Conservation (phyloP, 2,113 vertebrate species). For the Charadrius vociferus region DNA sequence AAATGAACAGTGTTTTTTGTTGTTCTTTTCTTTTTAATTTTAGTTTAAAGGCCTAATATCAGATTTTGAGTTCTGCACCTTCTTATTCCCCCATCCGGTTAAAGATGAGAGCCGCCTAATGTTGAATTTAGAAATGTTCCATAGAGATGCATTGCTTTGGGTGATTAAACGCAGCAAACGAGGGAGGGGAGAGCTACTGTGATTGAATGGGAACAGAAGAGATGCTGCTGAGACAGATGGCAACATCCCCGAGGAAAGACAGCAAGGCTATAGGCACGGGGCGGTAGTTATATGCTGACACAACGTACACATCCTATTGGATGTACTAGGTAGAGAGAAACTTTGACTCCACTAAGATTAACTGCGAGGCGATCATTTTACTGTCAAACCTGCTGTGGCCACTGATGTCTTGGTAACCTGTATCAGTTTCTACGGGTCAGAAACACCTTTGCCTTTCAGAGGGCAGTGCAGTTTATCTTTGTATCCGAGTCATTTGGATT, state of each 20-base stretch:
- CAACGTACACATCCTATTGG: constrained; percentile 29
- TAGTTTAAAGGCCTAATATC: constrained; percentile 34
- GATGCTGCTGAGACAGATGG: not conserved
- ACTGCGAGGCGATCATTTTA: not conserved
- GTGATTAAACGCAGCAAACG: not conserved
- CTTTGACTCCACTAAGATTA: not conserved
- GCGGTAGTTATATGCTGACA: not conserved
- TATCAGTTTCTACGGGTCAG: not conserved
- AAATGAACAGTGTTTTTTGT: not conserved
- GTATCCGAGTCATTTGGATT: not conserved
- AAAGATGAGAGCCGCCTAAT: not conserved
- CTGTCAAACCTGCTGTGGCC: not conserved
- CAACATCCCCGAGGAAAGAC: not conserved
- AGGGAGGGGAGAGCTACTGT: not conserved
- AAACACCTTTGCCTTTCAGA: constrained; percentile 27
- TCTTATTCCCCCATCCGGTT: not conserved
- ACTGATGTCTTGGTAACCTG: not conserved
- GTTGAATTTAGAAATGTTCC: not conserved
- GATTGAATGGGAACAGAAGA: not conserved
- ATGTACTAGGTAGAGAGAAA: constrained; percentile 23
- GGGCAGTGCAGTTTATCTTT: constrained; percentile 32
- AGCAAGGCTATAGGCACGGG: not conserved
- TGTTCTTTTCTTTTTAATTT: not conserved
- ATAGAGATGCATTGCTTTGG: not conserved
- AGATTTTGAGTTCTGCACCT: constrained; percentile 16